Percentiles rank a stretch among this genome's conserved stretches.
Evolutionary conservation across 2,888 invertebrate genomes (phyloP).

Genomic region (Geophilus truncorum): DNA sequence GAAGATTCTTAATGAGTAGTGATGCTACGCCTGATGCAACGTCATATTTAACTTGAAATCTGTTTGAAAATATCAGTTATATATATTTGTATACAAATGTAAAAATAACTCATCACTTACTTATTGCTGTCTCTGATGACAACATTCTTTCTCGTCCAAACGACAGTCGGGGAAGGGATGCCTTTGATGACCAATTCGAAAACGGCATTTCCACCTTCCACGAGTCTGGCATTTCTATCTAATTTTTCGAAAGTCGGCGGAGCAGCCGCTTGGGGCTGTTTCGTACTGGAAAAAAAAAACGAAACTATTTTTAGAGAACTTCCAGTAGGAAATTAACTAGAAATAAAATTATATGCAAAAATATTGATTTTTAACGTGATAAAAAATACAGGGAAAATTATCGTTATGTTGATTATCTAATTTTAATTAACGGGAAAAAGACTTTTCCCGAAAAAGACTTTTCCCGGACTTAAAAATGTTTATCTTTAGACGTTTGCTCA

Average conservation of each 20-base stretch:
- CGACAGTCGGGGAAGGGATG: constrained; percentile 82
- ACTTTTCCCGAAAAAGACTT: background rate
- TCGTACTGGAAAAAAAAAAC: constrained; percentile 36
- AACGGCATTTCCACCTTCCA: constrained; percentile 86
- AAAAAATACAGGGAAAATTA: too few species aligned
- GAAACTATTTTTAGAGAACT: background rate
- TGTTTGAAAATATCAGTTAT: constrained; percentile 59
- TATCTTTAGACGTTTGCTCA: background rate
- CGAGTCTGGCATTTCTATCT: constrained; percentile 89
- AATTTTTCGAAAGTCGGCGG: constrained; percentile 95
- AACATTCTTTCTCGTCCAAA: constrained; percentile 55
- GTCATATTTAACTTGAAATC: constrained; percentile 86
- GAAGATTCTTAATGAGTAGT: constrained; percentile 86
- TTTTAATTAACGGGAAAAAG: background rate
- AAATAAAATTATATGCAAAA: too few species aligned
- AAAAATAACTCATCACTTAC: constrained; percentile 29
- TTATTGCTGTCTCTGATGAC: constrained; percentile 40
- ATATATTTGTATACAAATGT: too few species aligned
- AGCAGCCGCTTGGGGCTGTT: constrained; percentile 47
- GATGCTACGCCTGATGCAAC: constrained; percentile 84
- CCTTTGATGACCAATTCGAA: constrained; percentile 89
- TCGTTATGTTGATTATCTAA: background rate
- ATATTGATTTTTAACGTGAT: too few species aligned
- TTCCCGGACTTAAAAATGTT: background rate
- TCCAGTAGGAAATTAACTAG: background rate